phyloP scores from a whole-genome alignment of 2,797 vertebrate species.

The Neoniphon sammara region DNA sequence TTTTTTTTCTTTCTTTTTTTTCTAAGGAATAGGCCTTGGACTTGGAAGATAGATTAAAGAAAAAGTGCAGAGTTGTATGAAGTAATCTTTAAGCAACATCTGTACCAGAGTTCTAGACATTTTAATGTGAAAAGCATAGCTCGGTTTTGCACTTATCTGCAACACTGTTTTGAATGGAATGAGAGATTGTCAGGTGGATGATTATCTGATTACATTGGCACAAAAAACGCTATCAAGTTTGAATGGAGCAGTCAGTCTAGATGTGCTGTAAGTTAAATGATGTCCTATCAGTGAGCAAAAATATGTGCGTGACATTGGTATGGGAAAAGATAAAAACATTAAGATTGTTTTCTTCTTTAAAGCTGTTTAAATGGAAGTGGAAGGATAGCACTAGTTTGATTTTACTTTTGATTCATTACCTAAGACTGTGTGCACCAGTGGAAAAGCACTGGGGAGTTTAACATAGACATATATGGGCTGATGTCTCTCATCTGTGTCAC shows the following conservation, averaged over 20 bases:
- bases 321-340: neutral
- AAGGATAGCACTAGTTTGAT: neutral
- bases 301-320: neutral
- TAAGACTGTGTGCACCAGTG: neutral
- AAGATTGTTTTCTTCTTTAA: neutral
- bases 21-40: neutral
- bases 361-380: neutral
- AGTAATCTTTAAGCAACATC: slow-evolving; percentile 2
- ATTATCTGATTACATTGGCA: neutral
- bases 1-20: no score
- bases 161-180: slow-evolving; percentile 6
- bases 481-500: slow-evolving; percentile 8
- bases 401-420: neutral
- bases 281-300: no score
- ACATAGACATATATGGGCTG: neutral
- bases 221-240: neutral
- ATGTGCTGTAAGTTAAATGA: neutral
- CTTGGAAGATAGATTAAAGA: slow-evolving; percentile 23
- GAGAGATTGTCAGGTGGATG: no score
- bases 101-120: neutral
- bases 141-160: neutral
- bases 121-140: neutral
- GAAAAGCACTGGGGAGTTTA: neutral
- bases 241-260: neutral
- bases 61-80: slow-evolving; percentile 14